Conservation (phyloP, 2,797 vertebrate species). For the Dromococcyx pavoninus region DNA sequence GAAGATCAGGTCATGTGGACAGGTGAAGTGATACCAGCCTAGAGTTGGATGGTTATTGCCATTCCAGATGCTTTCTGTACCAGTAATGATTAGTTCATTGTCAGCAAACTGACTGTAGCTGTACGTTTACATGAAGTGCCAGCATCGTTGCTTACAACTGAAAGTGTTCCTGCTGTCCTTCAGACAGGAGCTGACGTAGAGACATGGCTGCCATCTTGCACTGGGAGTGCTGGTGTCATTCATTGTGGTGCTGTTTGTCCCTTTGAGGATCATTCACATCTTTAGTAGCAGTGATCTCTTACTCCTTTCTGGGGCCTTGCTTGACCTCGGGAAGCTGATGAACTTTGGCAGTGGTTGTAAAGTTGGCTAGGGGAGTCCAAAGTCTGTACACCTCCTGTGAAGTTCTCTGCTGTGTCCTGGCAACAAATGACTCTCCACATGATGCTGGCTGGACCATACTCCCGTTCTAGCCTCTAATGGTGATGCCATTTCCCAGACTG, state of each 20-base stretch:
- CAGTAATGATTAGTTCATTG: not conserved
- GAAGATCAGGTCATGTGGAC: not conserved
- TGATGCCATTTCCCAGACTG: not conserved
- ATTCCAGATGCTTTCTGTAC: not conserved
- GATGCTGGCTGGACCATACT: fast-evolving
- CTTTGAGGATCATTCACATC: too few relatives aligned
- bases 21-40: not conserved
- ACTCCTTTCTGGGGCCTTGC: not conserved
- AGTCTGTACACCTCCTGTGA: fast-evolving
- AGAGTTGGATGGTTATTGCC: not conserved
- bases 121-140: not conserved
- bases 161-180: not conserved
- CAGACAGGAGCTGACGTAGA: too few relatives aligned
- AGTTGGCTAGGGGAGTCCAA: not conserved
- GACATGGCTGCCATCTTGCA: not conserved
- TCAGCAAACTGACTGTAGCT: not conserved
- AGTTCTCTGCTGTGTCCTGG: not conserved
- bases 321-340: not conserved
- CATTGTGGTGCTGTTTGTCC: fast-evolving
- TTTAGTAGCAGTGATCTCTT: too few relatives aligned
- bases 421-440: not conserved
- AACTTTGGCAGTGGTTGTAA: too few relatives aligned
- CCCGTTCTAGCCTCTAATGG: not conserved
- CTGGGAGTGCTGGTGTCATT: fast-evolving
- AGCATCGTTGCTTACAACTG: not conserved